Conservation (phyloP, 2,113 vertebrate genomes). For the Hippocampus abdominalis region DNA sequence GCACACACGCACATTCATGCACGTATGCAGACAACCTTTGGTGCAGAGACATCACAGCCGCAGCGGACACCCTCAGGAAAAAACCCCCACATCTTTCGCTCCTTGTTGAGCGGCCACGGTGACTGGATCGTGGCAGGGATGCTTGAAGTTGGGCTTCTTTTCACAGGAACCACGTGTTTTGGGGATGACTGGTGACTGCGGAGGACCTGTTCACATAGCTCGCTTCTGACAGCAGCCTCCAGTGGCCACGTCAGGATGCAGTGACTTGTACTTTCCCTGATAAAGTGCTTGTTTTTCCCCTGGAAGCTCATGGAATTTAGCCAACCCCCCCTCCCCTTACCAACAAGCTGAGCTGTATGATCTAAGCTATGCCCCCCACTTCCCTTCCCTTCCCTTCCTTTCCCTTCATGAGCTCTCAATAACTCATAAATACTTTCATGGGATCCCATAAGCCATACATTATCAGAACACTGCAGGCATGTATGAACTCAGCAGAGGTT, state of each 20-base stretch:
- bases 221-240: slow-evolving; percentile 53
- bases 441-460: slow-evolving; percentile 47
- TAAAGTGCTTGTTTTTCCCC: slow-evolving; percentile 60
- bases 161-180: slow-evolving; percentile 70
- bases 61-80: slow-evolving; percentile 56
- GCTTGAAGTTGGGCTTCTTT: slow-evolving; percentile 46
- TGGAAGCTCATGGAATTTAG: slow-evolving; percentile 50
- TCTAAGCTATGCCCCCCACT: slow-evolving; percentile 41
- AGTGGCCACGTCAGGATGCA: slow-evolving; percentile 51
- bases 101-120: slow-evolving; percentile 38
- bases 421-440: slow-evolving; percentile 63
- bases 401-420: slow-evolving; percentile 48
- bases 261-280: slow-evolving; percentile 60
- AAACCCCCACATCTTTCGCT: slow-evolving; percentile 64
- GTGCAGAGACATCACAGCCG: slow-evolving; percentile 41
- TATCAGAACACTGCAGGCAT: slow-evolving; percentile 39
- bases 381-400: slow-evolving; percentile 12
- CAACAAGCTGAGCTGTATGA: slow-evolving; percentile 41
- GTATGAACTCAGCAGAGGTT: slow-evolving; percentile 15
- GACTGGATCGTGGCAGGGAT: slow-evolving; percentile 43
- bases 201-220: slow-evolving; percentile 60
- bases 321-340: background rate
- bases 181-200: slow-evolving; percentile 57
- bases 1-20: slow-evolving; percentile 22
- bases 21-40: slow-evolving; percentile 15